A percentile compares a stretch with the other conserved stretches of the same genome.
These are phyloP conservation scores for Nephila pilipes DNA, from an alignment of 1,140 invertebrate genomes.

Conservation along the genomic window DNA sequence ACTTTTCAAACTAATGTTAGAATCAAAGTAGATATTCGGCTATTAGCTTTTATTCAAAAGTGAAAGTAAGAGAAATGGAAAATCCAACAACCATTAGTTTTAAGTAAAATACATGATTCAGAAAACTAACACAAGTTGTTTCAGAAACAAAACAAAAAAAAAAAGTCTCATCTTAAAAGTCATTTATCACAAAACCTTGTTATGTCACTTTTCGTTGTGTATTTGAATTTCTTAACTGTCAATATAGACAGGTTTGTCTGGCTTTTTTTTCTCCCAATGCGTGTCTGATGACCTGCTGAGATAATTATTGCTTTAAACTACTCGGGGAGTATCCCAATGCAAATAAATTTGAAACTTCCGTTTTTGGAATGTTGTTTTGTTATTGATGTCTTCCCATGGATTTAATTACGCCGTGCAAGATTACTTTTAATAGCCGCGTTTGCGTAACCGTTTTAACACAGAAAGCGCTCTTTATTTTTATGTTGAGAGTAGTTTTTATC, in stretches of 20 bases:
- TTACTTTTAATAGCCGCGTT: neutral
- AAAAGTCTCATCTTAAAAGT: neutral
- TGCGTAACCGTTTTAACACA: too few relatives aligned
- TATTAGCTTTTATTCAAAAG: too few relatives aligned
- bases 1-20: too few relatives aligned
- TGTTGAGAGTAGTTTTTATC: too few relatives aligned
- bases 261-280: neutral
- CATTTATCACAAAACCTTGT: constrained; percentile 36
- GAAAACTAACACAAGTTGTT: neutral
- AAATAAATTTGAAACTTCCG: constrained; percentile 10
- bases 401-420: neutral
- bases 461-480: too few relatives aligned
- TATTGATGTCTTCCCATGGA: neutral
- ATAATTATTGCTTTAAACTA: neutral
- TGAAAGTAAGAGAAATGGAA: too few relatives aligned
- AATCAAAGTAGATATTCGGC: too few relatives aligned
- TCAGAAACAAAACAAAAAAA: neutral
- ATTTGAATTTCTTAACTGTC: constrained; percentile 20
- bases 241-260: constrained; percentile 30
- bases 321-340: neutral
- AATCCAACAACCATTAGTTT: too few relatives aligned
- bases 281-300: constrained; percentile 33
- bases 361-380: neutral
- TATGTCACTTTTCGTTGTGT: neutral
- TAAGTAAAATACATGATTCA: neutral